phyloP scores from a whole-genome alignment of 2,888 invertebrate genomes.

The Oscheius onirici region DNA sequence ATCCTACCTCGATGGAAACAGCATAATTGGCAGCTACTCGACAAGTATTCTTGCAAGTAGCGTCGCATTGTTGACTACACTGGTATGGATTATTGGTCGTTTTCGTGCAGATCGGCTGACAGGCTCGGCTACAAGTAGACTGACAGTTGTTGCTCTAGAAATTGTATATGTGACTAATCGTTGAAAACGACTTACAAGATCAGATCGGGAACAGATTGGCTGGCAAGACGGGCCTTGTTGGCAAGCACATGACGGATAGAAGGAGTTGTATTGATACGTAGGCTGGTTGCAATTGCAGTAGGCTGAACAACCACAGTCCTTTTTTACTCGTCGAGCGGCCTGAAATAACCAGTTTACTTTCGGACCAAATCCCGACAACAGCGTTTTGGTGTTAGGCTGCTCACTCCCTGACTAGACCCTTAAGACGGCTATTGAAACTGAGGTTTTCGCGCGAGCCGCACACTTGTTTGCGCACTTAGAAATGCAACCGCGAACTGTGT shows the following conservation, averaged over 20 bases:
- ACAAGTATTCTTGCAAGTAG: conserved; percentile 47
- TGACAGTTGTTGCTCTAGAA: conserved; percentile 47
- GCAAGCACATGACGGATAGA: conserved; percentile 44
- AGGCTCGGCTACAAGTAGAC: conserved; percentile 48
- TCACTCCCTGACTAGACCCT: not conserved
- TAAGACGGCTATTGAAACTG: conserved; percentile 27
- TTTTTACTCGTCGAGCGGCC: conserved; percentile 46
- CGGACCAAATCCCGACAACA: not conserved
- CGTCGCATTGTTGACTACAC: conserved; percentile 44
- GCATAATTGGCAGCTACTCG: conserved; percentile 40
- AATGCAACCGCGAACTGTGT: conserved; percentile 31
- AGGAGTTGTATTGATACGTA: conserved; percentile 21
- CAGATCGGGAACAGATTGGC: conserved; percentile 45
- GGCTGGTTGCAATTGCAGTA: conserved; percentile 55
- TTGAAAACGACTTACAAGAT: conserved; percentile 33
- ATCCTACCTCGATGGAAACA: conserved; percentile 36
- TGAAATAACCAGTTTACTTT: conserved; percentile 24
- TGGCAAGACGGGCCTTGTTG: conserved; percentile 50
- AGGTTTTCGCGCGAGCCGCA: conserved; percentile 26
- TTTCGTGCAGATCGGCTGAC: conserved; percentile 46
- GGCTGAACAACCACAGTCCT: conserved; percentile 52
- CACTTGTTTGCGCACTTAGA: conserved; percentile 32
- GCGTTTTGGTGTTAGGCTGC: not conserved
- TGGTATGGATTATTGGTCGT: conserved; percentile 42
- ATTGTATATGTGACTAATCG: not conserved